Base-by-base conservation (phyloP, 2,888 invertebrate species). In the Drosophila infuscata region DNA sequence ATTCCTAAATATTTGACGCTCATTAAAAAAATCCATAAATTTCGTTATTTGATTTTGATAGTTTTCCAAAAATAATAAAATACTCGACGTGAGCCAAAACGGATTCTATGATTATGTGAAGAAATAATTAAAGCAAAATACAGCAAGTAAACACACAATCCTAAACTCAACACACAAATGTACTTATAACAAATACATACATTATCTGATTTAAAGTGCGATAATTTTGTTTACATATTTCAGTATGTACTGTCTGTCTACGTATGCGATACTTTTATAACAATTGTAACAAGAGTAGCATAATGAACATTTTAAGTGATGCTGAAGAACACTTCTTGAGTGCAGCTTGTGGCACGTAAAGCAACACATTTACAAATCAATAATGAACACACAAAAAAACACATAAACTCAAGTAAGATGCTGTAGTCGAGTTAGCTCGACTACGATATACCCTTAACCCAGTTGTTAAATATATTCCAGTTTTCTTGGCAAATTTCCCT, bases 41-140 rank as follows among this genome's bases (percentile, higher is more conserved):
- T 61, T 57, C 5, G 6, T 60, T 38, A 20, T 32, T 35, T 1
- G 74, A 77, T 74, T 77, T 77, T 17, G 57, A 30, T 38, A 0
- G 5, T 5, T 53, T 36, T 20, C 30, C 48, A 48, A 71, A 57
- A 3, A 1, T 25, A 35, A 49, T 6, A 12, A 35, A 61, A 20
- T 46, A 12, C 32, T 25, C 1, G 32, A 17, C n/a, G 32, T 15
- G 29, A 66, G 30, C 25, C 51, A 59, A 20, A 9, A 7, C 3
- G 15, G 9, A 5, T 20, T 15, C 32, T 32, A 12, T 20, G 60
- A 35, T 25, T 11, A 33, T 17, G 8, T 20, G 5, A 20, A 9
- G 8, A 32, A 32, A 25, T 35, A 0, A 8, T 46, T 4, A 15
- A n/a, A n/a, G n/a, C n/a, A n/a, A n/a, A n/a, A n/a, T n/a, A n/a